Conservation (phyloP, 2,888 invertebrate species). For the Philereme vetulata region DNA sequence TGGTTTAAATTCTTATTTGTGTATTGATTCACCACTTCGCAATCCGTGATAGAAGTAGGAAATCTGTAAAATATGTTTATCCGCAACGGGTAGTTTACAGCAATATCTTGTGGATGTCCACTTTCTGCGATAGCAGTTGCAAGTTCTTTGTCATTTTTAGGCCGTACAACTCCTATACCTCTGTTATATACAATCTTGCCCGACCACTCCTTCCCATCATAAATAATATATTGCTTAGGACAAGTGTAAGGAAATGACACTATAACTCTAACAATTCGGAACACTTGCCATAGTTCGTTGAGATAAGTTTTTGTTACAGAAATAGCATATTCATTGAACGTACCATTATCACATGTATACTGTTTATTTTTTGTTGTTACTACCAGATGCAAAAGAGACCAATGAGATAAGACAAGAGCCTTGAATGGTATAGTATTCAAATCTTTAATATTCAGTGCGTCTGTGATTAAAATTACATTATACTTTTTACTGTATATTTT, state of each 20-base stretch:
- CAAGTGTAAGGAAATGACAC: slow-evolving; percentile 54
- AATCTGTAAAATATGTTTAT: slow-evolving; percentile 54
- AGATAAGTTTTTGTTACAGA: slow-evolving; percentile 44
- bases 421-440: slow-evolving; percentile 16
- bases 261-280: slow-evolving; percentile 41
- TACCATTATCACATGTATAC: slow-evolving; percentile 46
- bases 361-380: slow-evolving; percentile 39
- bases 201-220: slow-evolving; percentile 42
- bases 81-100: slow-evolving; percentile 51
- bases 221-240: slow-evolving; percentile 44
- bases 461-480: slow-evolving; percentile 28
- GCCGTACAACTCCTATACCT: slow-evolving; percentile 44
- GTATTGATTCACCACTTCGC: slow-evolving; percentile 47
- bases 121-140: slow-evolving; percentile 27
- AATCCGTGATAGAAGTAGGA: slow-evolving; percentile 55
- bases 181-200: slow-evolving; percentile 47
- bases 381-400: slow-evolving; percentile 48
- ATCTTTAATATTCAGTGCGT: slow-evolving; percentile 16
- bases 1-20: slow-evolving; percentile 22
- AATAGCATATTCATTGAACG: slow-evolving; percentile 37
- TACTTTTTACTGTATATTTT: slow-evolving; percentile 2
- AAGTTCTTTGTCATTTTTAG: slow-evolving; percentile 31
- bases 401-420: slow-evolving; percentile 35
- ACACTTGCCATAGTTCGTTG: slow-evolving; percentile 53
- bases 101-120: slow-evolving; percentile 32